Evolutionary conservation across 2,888 invertebrate genomes (phyloP).

Genomic region (Fragum sueziense): DNA sequence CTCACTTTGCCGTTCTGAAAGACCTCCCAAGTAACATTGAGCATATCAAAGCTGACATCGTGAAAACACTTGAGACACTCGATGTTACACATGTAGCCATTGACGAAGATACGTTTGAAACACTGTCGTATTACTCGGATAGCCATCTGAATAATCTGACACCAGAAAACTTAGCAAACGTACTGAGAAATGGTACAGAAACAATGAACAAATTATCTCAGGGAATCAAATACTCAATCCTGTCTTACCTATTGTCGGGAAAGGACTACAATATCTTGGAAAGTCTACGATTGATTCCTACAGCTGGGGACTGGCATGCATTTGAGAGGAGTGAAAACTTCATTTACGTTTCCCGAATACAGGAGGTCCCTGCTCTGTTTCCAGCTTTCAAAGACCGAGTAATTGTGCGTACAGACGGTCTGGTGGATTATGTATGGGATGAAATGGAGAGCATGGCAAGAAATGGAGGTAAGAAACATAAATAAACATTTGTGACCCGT

Average conservation of each 20-base stretch:
- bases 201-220: background rate
- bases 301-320: slow-evolving; percentile 58
- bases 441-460: background rate
- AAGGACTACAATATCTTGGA: slow-evolving; percentile 34
- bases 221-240: slow-evolving; percentile 22
- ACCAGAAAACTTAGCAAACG: slow-evolving; percentile 12
- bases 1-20: slow-evolving; percentile 30
- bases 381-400: background rate
- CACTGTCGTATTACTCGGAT: background rate
- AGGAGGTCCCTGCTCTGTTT: background rate
- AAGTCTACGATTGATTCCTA: slow-evolving; percentile 67
- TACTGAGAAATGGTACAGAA: background rate
- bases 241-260: slow-evolving; percentile 28
- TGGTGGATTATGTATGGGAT: background rate
- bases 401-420: background rate
- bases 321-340: slow-evolving; percentile 2
- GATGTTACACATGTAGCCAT: slow-evolving; percentile 26
- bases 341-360: background rate
- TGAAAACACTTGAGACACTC: slow-evolving; percentile 7
- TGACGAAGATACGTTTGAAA: slow-evolving; percentile 19
- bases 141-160: slow-evolving; percentile 1
- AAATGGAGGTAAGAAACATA: background rate
- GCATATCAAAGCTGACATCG: slow-evolving; percentile 11
- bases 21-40: background rate
- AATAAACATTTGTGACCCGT: too few relatives aligned